Percentiles rank a stretch among this genome's conserved stretches.
Conservation (phyloP, 2,797 vertebrate species). For the Phataginus tricuspis region DNA sequence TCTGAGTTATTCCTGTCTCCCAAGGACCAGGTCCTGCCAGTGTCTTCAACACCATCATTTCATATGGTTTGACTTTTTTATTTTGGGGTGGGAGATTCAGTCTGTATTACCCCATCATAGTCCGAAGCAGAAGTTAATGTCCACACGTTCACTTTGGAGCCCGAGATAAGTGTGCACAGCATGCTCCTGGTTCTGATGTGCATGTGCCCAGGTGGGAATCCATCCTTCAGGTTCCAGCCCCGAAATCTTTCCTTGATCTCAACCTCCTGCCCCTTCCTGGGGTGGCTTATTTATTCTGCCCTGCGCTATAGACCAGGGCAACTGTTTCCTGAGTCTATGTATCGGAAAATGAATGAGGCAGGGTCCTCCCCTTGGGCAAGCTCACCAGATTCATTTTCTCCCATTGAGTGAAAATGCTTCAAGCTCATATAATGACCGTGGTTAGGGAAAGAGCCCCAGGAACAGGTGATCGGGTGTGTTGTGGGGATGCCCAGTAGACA, state of each 20-base stretch:
- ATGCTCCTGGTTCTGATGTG: not conserved
- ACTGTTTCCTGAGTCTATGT: not conserved
- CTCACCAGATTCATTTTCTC: not conserved
- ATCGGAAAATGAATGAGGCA: not conserved
- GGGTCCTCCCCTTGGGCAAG: rapidly evolving
- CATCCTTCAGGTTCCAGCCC: not conserved
- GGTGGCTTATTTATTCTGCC: rapidly evolving
- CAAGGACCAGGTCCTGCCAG: not conserved
- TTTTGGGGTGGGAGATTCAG: not conserved
- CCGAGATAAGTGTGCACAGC: not conserved
- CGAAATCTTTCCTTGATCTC: not conserved
- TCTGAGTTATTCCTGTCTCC: rapidly evolving
- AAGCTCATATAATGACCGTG: not conserved
- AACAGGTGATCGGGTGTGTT: rapidly evolving
- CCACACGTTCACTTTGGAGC: not conserved
- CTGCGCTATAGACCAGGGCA: rapidly evolving
- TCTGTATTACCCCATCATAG: rapidly evolving
- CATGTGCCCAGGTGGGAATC: not conserved
- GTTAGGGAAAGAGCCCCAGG: not conserved
- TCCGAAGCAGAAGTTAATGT: not conserved
- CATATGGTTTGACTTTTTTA: not conserved
- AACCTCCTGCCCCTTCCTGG: too few relatives aligned
- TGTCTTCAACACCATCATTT: not conserved
- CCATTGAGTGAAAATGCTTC: not conserved
- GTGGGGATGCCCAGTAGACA: not conserved